Conservation (phyloP, 2,113 vertebrate species). For the Columbina picui region DNA sequence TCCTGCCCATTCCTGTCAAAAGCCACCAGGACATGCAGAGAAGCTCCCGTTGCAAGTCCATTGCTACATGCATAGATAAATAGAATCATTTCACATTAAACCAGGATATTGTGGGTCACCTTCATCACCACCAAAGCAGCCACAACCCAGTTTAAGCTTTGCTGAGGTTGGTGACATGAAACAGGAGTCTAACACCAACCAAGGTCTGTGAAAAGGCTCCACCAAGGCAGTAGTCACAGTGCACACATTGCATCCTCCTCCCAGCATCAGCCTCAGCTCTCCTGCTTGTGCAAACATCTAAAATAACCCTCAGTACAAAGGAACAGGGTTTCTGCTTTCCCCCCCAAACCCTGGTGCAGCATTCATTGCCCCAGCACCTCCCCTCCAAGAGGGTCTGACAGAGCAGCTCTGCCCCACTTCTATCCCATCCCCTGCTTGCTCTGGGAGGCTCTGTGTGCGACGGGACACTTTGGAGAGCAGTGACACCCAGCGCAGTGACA, state of each 20-base stretch:
- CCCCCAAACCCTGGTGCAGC: not conserved
- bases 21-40: not conserved
- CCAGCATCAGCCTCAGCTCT: not conserved
- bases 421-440: accelerated
- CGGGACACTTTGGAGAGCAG: accelerated
- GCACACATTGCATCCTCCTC: accelerated
- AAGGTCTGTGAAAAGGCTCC: not conserved
- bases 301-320: not conserved
- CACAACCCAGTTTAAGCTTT: accelerated
- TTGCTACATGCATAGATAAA: accelerated
- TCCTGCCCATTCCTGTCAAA: not conserved
- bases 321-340: not conserved
- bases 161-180: not conserved
- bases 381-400: too few relatives aligned
- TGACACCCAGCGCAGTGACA: accelerated
- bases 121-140: not conserved
- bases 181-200: not conserved
- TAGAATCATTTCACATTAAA: not conserved
- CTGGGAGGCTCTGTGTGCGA: accelerated
- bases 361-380: not conserved
- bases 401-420: not conserved
- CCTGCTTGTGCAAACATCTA: not conserved
- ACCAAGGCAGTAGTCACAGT: accelerated
- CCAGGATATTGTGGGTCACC: accelerated
- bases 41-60: not conserved